Percentiles rank a stretch among this genome's conserved stretches.
These are phyloP conservation scores for Bostrychus sinensis DNA, from an alignment of 2,113 vertebrate genomes.

Conservation along the genomic window DNA sequence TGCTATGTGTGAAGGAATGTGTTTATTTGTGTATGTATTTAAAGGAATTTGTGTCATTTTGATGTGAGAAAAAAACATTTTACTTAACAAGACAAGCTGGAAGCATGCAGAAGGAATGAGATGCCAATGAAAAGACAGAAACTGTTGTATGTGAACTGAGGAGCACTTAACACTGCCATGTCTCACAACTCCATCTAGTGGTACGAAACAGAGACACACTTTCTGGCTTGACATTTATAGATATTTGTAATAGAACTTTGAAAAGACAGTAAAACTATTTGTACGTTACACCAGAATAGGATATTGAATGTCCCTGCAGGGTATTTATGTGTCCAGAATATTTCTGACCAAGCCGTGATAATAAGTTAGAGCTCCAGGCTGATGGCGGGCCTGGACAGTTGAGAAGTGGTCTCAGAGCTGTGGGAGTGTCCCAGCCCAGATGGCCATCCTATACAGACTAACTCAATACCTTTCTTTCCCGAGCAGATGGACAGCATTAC, in stretches of 20 bases:
- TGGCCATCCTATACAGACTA: constrained; percentile 65
- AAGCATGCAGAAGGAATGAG: too few species aligned
- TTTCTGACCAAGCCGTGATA: not conserved
- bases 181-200: constrained; percentile 3
- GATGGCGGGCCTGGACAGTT: constrained; percentile 41
- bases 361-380: constrained; percentile 4
- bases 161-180: not conserved
- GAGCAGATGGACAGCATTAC: constrained; percentile 73
- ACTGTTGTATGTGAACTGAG: not conserved
- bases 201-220: not conserved
- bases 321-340: not conserved
- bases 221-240: not conserved
- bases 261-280: not conserved
- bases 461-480: constrained; percentile 64
- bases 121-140: too few species aligned
- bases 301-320: not conserved
- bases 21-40: not conserved
- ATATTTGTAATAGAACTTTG: not conserved
- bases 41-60: not conserved
- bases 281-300: not conserved
- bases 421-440: constrained; percentile 70
- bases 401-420: constrained; percentile 57
- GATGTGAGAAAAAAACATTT: not conserved
- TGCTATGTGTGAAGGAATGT: not conserved
- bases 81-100: too few species aligned